Percentiles rank a stretch among this genome's conserved stretches.
Conservation (phyloP, 2,797 vertebrate species). For the Orestias chungarensis region DNA sequence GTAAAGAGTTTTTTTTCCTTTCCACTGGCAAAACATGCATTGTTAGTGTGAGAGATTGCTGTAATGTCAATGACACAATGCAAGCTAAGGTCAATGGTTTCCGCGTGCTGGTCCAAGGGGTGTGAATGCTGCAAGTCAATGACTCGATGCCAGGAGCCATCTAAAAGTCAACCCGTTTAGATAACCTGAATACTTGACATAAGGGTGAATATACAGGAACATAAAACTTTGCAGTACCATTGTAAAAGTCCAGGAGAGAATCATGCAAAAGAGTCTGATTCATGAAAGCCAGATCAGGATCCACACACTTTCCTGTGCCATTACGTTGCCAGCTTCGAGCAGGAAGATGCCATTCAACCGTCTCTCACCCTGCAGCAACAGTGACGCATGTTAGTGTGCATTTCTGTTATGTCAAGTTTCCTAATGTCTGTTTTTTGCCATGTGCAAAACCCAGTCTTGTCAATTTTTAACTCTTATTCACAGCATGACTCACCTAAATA, state of each 20-base stretch:
- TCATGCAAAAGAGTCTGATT: background rate
- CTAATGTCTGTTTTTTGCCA: conserved; percentile 42
- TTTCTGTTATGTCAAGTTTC: conserved; percentile 10
- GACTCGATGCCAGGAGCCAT: too few species aligned
- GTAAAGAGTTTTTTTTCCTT: too few species aligned
- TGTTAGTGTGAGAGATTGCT: too few species aligned
- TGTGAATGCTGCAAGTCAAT: too few species aligned
- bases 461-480: conserved; percentile 30
- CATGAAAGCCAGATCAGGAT: background rate
- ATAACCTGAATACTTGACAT: too few species aligned
- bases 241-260: background rate
- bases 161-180: background rate
- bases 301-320: conserved; percentile 39
- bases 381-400: conserved; percentile 23
- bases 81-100: too few species aligned
- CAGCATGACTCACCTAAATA: conserved; percentile 60
- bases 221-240: background rate
- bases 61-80: too few species aligned
- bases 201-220: background rate
- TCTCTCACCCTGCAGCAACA: conserved; percentile 30
- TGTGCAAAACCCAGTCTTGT: conserved; percentile 17
- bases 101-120: too few species aligned
- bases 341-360: conserved; percentile 20
- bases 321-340: conserved; percentile 21
- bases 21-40: too few species aligned